phyloP scores from a whole-genome alignment of 2,113 vertebrate species.

The Fulica atra region DNA sequence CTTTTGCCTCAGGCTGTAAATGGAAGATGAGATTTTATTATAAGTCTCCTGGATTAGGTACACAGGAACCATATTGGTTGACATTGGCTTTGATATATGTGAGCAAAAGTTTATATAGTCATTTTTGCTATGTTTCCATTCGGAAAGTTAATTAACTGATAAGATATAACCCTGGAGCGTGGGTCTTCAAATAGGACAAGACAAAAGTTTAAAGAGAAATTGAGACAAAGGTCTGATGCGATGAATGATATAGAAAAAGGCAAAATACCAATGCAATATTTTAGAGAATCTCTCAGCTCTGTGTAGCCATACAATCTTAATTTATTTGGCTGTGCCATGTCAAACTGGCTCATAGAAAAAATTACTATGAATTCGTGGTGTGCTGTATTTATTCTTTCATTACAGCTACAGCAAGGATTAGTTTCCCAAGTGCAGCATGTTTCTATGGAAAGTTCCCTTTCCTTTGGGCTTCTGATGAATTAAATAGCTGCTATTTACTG shows the following conservation, averaged over 20 bases:
- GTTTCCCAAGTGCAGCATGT: constrained; percentile 14
- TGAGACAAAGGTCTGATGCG: neutral
- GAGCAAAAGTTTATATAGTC: constrained; percentile 21
- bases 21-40: constrained; percentile 38
- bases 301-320: neutral
- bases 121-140: constrained; percentile 57
- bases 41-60: constrained; percentile 30
- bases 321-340: neutral
- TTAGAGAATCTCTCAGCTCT: neutral
- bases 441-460: constrained; percentile 26
- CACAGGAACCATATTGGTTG: neutral
- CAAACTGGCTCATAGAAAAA: constrained; percentile 32
- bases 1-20: constrained; percentile 23
- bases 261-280: neutral
- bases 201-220: constrained; percentile 48
- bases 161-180: constrained; percentile 43
- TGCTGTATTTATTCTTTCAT: constrained; percentile 39
- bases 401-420: constrained; percentile 25
- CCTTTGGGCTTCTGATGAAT: constrained; percentile 35
- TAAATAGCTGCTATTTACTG: constrained; percentile 48
- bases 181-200: constrained; percentile 14
- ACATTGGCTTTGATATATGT: constrained; percentile 22
- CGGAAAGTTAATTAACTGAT: constrained; percentile 59
- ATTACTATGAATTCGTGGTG: constrained; percentile 12
- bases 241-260: neutral